Evolutionary conservation across 2,797 vertebrate genomes (phyloP), one percentile per base, ranked within the genome.

Genomic region (Peromyscus melanophrys): DNA sequence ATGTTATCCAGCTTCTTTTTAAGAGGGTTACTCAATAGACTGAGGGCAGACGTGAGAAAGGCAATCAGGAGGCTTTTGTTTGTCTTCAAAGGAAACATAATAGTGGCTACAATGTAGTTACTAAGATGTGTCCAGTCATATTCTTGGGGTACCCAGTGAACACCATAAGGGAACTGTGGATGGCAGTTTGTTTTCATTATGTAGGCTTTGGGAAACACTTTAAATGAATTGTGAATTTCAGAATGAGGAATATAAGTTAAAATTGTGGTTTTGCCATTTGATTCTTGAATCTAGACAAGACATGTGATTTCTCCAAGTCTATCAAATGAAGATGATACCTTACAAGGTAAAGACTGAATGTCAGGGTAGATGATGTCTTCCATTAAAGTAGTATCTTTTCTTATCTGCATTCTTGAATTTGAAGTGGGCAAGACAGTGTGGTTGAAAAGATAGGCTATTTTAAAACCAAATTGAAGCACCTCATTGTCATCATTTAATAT

Each of bases 221-320:
- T 83, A 40, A 84, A 75, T 94, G 37, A 92, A 92, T 43, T 76
- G 16, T 85, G 65, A 95, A 13, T 43, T 90, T 95, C 59, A 49
- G 77, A 71, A 31, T 83, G 27, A 77, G 29, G 57, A 73, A 19
- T 29, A 10, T 7, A 65, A 52, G n/a, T 92, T 59, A 85, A 94
- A 90, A 9, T 91, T 25, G 57, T 55, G 31, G 31, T n/a, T 86
- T 90, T 85, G 52, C 25, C 29, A 2, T 92, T 82, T 91, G 2
- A 49, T 94, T 61, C 19, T 86, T 91, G 16, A 7, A 21, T 71
- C 71, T 87, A 88, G 77, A 40, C n/a, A 75, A 63, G 17, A 59
- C 16, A 29, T 37, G 1, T 59, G 34, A 65, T 77, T 95, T 69
- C 12, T 71, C 40, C 75, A 17, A 49, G 12, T 86, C 17, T 92